Conservation (phyloP, 2,888 invertebrate species). For the Drosophila meridiana region DNA sequence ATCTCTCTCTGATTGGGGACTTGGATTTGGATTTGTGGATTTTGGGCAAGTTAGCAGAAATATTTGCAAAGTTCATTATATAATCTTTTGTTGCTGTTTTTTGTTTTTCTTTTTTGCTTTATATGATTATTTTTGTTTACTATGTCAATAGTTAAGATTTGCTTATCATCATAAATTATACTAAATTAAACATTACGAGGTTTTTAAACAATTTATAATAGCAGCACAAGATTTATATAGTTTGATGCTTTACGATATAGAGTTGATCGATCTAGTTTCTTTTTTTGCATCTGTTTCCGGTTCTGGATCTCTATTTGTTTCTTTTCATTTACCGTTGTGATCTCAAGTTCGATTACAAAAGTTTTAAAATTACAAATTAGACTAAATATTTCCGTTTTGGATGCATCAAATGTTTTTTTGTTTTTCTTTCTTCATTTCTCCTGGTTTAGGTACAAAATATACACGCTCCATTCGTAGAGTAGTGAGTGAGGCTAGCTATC, state of each 20-base stretch:
- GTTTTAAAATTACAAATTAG: constrained; percentile 52
- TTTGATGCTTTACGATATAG: constrained; percentile 36
- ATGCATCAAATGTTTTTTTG: constrained; percentile 20
- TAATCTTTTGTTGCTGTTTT: constrained; percentile 16
- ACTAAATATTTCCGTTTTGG: constrained; percentile 42
- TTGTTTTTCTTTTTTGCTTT: not conserved
- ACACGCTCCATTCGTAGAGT: constrained; percentile 32
- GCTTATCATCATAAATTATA: constrained; percentile 66
- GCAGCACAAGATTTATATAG: constrained; percentile 43
- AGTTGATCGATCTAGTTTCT: constrained; percentile 9
- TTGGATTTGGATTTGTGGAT: constrained; percentile 34
- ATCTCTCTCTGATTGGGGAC: constrained; percentile 33
- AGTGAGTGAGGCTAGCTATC: constrained; percentile 4
- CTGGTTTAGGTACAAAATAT: constrained; percentile 55
- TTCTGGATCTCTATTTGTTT: not conserved
- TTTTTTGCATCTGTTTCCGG: constrained; percentile 5
- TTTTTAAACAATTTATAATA: constrained; percentile 58
- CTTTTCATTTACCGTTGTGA: not conserved
- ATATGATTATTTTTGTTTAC: constrained; percentile 44
- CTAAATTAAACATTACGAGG: constrained; percentile 75
- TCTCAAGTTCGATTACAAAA: constrained; percentile 47
- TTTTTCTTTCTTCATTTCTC: constrained; percentile 1
- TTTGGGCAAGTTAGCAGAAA: constrained; percentile 77
- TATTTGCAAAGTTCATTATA: constrained; percentile 61
- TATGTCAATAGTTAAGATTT: constrained; percentile 66